Percentiles rank a stretch among this genome's conserved stretches.
These are phyloP conservation scores for Lasioglossum marginatum DNA, from an alignment of 2,888 invertebrate genomes.

Conservation along the genomic window DNA sequence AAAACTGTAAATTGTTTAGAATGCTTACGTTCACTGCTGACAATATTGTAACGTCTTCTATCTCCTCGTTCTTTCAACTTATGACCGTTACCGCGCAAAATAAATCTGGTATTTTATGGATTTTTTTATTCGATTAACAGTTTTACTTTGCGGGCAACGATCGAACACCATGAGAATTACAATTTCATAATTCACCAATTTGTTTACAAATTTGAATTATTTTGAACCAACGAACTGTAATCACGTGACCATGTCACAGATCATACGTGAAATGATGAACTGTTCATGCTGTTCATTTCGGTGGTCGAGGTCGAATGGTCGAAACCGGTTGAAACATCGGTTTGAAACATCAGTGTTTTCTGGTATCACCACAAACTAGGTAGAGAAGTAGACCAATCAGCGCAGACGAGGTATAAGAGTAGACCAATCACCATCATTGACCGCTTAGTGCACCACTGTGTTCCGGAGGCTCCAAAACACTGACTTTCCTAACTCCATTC, in stretches of 20 bases:
- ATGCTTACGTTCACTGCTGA: constrained; percentile 2
- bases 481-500: no score
- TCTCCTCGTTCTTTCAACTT: neutral
- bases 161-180: neutral
- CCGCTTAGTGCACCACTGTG: no score
- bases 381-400: no score
- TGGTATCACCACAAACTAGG: no score
- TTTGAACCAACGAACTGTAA: constrained; percentile 43
- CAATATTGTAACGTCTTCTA: constrained; percentile 33
- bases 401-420: no score
- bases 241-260: constrained; percentile 37
- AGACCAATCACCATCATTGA: no score
- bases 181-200: constrained; percentile 13
- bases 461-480: no score
- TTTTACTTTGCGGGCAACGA: neutral
- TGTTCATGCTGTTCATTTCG: neutral
- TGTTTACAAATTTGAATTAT: constrained; percentile 53
- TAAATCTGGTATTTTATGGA: neutral
- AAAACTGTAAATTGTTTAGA: neutral
- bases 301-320: neutral
- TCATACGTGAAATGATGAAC: neutral
- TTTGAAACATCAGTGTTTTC: neutral
- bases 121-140: neutral
- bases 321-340: neutral
- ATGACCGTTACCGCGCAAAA: neutral